A percentile compares a stretch with the other conserved stretches of the same genome.
These are phyloP conservation scores for Ochropleura plecta DNA, from an alignment of 2,888 invertebrate species.

Conservation along the genomic window DNA sequence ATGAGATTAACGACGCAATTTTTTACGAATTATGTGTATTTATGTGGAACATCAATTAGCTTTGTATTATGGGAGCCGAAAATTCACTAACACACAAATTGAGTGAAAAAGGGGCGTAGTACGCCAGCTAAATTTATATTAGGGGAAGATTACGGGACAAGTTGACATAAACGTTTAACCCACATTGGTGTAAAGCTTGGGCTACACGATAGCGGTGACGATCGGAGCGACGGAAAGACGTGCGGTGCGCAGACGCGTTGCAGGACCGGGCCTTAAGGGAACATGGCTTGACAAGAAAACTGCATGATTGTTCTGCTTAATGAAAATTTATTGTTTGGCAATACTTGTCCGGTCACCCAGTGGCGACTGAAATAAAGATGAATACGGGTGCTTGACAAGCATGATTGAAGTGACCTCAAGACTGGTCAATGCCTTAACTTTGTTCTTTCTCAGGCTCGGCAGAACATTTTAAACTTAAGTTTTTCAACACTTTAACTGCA, in stretches of 20 bases:
- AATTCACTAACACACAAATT: conserved; percentile 10
- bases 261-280: no score
- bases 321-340: not conserved
- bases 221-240: no score
- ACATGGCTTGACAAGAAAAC: not conserved
- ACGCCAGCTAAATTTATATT: conserved; percentile 23
- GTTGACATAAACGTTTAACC: conserved; percentile 7
- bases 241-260: no score
- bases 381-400: not conserved
- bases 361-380: not conserved
- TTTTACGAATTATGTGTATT: conserved; percentile 8
- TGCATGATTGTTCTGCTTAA: not conserved
- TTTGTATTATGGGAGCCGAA: conserved; percentile 17
- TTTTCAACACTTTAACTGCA: not conserved
- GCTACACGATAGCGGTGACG: no score
- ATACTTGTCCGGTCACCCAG: not conserved
- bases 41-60: conserved; percentile 9
- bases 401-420: no score
- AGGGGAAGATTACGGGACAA: not conserved
- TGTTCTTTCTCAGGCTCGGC: no score
- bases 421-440: no score
- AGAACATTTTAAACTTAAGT: not conserved
- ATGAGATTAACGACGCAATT: conserved; percentile 28
- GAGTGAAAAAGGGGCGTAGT: conserved; percentile 3
- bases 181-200: not conserved